Percentiles rank a stretch among this genome's conserved stretches.
Evolutionary conservation across 1,140 invertebrate genomes (phyloP).

Genomic region (Himalopsyche phryganea): DNA sequence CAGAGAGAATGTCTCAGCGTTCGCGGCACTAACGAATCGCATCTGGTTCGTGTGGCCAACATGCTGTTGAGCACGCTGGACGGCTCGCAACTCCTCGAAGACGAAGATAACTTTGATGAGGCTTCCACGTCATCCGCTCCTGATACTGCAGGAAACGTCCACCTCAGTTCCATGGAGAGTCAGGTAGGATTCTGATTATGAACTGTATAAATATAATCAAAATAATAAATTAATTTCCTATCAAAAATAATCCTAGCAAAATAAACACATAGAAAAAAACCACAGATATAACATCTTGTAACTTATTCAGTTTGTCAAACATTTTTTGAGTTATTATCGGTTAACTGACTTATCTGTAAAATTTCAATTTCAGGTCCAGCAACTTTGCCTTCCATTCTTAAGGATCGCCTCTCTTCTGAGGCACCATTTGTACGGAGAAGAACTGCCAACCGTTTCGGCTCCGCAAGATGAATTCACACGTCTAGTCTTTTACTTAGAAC

Average conservation of each 20-base stretch:
- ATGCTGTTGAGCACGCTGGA: conserved; percentile 38
- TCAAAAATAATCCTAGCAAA: too few species aligned
- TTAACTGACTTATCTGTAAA: too few species aligned
- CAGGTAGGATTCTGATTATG: conserved; percentile 9
- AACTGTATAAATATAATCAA: background rate
- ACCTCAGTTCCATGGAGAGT: conserved; percentile 19
- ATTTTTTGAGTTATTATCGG: too few species aligned
- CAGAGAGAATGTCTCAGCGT: conserved; percentile 45
- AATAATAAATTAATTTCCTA: too few species aligned
- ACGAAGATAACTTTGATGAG: conserved; percentile 8
- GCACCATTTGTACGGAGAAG: conserved; percentile 80
- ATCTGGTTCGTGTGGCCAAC: conserved; percentile 28
- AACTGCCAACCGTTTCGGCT: conserved; percentile 66
- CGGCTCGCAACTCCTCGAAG: conserved; percentile 41
- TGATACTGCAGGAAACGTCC: conserved; percentile 14
- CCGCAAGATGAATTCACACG: conserved; percentile 67
- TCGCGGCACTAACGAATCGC: conserved; percentile 31
- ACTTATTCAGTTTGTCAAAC: too few species aligned
- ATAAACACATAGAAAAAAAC: too few species aligned
- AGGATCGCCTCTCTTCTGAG: conserved; percentile 78
- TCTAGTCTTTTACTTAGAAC: conserved; percentile 71
- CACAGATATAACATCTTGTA: too few species aligned
- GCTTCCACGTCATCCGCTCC: conserved; percentile 24
- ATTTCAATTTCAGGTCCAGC: conserved; percentile 76
- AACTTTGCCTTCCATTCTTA: conserved; percentile 78